These are phyloP conservation scores for Danio kyathit DNA, from an alignment of 2,797 vertebrate genomes.

Conservation along the genomic window DNA sequence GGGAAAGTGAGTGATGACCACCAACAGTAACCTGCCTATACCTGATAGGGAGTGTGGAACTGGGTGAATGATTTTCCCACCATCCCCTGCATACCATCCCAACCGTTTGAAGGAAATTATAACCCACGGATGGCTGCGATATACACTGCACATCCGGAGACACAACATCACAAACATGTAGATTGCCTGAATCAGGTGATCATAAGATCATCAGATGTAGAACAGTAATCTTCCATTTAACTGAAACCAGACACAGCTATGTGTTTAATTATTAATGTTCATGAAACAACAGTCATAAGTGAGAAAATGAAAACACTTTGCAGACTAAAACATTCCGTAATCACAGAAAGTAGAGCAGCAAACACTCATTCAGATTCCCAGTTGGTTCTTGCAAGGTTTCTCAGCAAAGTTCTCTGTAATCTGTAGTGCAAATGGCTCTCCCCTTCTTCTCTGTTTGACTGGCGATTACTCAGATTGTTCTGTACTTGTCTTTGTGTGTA, in stretches of 20 bases:
- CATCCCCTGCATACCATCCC: conserved; percentile 50
- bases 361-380: conserved; percentile 35
- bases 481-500: conserved; percentile 10
- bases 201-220: too few relatives aligned
- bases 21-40: conserved; percentile 56
- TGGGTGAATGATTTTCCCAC: conserved; percentile 74
- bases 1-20: conserved; percentile 73
- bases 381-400: conserved; percentile 19
- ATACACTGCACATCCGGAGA: not conserved
- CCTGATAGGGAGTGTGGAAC: conserved; percentile 57
- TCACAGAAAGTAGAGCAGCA: conserved; percentile 38
- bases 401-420: conserved; percentile 49
- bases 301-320: conserved; percentile 10
- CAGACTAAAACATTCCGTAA: not conserved
- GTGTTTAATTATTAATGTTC: conserved; percentile 8
- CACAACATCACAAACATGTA: not conserved
- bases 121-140: conserved; percentile 41
- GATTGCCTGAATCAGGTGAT: not conserved
- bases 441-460: conserved; percentile 56
- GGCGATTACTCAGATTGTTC: conserved; percentile 56
- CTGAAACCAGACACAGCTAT: not conserved
- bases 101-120: conserved; percentile 41
- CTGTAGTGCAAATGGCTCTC: conserved; percentile 47
- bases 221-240: not conserved
- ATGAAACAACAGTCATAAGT: conserved; percentile 12